phyloP scores from a whole-genome alignment of 1,140 invertebrate species.

The Tetragnatha versicolor region DNA sequence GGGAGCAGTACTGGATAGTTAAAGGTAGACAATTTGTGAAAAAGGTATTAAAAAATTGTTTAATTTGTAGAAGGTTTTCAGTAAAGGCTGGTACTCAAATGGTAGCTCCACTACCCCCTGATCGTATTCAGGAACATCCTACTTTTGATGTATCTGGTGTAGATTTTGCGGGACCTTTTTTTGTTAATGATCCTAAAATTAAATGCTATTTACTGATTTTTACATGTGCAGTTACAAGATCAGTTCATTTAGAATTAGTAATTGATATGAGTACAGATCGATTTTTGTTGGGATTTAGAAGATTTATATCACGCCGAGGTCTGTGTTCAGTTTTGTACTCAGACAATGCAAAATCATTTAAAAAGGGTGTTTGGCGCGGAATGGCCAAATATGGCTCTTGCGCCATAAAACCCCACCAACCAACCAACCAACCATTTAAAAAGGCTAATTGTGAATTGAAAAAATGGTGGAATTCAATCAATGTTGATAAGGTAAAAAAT shows the following conservation, averaged over 20 bases:
- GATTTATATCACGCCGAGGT: background rate
- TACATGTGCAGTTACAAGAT: background rate
- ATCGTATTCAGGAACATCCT: background rate
- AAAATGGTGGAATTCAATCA: slow-evolving; percentile 3
- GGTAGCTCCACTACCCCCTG: background rate
- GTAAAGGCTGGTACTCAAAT: background rate
- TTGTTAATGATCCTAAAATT: background rate
- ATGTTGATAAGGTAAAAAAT: background rate
- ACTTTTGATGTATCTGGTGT: background rate
- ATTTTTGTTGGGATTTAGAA: background rate
- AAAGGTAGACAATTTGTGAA: slow-evolving; percentile 7
- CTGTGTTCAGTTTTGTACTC: background rate
- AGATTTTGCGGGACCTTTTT: slow-evolving; percentile 14
- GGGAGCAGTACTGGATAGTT: slow-evolving; percentile 1
- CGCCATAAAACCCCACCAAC: too few relatives aligned
- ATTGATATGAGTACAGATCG: background rate
- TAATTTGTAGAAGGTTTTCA: background rate
- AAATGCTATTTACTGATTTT: background rate
- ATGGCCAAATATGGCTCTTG: too few relatives aligned
- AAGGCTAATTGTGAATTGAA: background rate
- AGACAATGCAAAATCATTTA: slow-evolving; percentile 28
- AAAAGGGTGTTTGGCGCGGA: too few relatives aligned
- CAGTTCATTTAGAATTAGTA: background rate
- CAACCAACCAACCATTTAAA: too few relatives aligned
- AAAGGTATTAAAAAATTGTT: background rate